Percentiles rank a stretch among this genome's conserved stretches.
Conservation (phyloP, 2,797 vertebrate species). For the Brachyrhaphis roseni region DNA sequence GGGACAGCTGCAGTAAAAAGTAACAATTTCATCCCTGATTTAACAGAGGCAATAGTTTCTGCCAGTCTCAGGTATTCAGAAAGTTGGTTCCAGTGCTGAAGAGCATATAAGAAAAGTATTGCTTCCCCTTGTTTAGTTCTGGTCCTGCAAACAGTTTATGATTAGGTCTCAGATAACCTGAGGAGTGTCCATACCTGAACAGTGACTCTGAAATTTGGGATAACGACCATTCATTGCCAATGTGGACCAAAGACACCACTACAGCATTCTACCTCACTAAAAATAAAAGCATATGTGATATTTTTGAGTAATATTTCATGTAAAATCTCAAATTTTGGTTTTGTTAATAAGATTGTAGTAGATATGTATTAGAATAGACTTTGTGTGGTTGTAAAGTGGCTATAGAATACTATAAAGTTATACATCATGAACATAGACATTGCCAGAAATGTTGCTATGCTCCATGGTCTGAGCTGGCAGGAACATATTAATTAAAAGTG, state of each 20-base stretch:
- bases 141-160: not conserved
- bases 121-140: not conserved
- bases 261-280: not conserved
- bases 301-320: not conserved
- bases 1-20: not conserved
- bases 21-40: not conserved
- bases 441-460: not conserved
- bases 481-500: not conserved
- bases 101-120: not conserved
- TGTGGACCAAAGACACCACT: not conserved
- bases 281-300: not conserved
- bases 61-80: not conserved
- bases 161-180: not conserved
- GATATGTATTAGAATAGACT: not conserved
- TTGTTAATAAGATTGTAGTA: not conserved
- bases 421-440: not conserved
- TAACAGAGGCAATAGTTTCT: not conserved
- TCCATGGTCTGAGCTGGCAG: not conserved
- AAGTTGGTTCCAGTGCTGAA: not conserved
- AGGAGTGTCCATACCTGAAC: not conserved
- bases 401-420: not conserved
- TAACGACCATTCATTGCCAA: not conserved
- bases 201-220: not conserved
- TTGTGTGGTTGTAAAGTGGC: not conserved
- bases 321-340: not conserved